Evolutionary conservation across 1,140 invertebrate species (phyloP).

Genomic region (Lordiphosa stackelbergi): DNA sequence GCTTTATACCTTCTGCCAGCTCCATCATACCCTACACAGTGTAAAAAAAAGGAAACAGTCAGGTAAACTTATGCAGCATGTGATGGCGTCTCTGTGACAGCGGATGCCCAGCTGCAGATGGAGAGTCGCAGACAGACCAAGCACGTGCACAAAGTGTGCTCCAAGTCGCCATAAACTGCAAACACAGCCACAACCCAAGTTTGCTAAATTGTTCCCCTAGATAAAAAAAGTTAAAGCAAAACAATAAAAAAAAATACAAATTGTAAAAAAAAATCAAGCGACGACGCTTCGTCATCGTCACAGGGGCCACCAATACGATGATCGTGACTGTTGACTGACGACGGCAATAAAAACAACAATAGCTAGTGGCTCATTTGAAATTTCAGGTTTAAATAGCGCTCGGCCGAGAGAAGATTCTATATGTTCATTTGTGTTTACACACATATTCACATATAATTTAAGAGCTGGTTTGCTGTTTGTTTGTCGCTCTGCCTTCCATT

Average conservation of each 20-base stretch:
- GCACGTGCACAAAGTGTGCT: conserved; percentile 52
- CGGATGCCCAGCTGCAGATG: conserved; percentile 37
- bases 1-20: too few relatives aligned
- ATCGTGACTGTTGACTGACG: conserved; percentile 41
- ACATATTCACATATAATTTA: conserved; percentile 15
- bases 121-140: background rate
- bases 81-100: conserved; percentile 10
- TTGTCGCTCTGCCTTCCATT: conserved; percentile 14
- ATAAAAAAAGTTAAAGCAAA: conserved; percentile 39
- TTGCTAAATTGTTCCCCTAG: conserved; percentile 24
- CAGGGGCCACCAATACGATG: too few relatives aligned
- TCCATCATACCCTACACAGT: background rate
- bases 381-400: conserved; percentile 61
- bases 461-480: conserved; percentile 19
- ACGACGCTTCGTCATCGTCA: background rate
- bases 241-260: conserved; percentile 39
- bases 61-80: conserved; percentile 32
- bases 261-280: conserved; percentile 29
- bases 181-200: conserved; percentile 1
- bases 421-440: conserved; percentile 4
- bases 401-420: conserved; percentile 46
- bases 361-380: conserved; percentile 42
- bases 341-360: conserved; percentile 16
- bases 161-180: background rate
- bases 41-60: conserved; percentile 18